Base-by-base conservation (phyloP, 2,888 invertebrate species). In the Lamellibrachia columna region DNA sequence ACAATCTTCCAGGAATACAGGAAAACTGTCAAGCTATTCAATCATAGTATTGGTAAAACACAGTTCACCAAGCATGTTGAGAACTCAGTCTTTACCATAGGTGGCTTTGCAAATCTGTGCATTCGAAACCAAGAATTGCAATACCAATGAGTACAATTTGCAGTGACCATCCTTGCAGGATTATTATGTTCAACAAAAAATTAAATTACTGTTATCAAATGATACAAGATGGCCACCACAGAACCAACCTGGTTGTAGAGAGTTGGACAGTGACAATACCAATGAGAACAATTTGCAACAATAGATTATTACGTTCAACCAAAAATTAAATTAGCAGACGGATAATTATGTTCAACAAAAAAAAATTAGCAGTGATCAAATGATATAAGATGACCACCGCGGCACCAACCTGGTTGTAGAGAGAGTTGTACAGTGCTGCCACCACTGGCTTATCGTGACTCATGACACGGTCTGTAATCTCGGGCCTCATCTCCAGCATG, bases 401-500 rank as follows among this genome's bases (percentile, higher is more conserved):
- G 3, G 75, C 75, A 75, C 75, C 91, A 92, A 96, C 96, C 96
- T 96, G 96, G 93, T 96, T 96, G 93, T 96, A 96, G 6, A 95
- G 94, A 22, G 95, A 94, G 94, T 96, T 96, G 93, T 96, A 96
- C 52, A 96, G 91, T 7, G 96, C 96, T 15, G 95, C 94, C 6
- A 96, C 95, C 2, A 96, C 95, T 0, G 96, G 95, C 93, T 96
- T 96, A 92, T 96, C 96, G 93, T 96, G 96, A 91, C 95, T 96
- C 94, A 96, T 94, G 55, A 96, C 94, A 52, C 96, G 94, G 94
- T 96, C 96, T 90, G 94, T 95, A 53, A 96, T 95, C 94, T 96
- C 96, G 0, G 95, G 94, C 94, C 96, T 96, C 95, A 96, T 96
- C 93, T 96, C 96, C 94, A 96, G 95, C 93, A 95, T 93, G 0